These are phyloP conservation scores for Kryptolebias ocellatus DNA, from an alignment of 2,797 vertebrate species.

Conservation along the genomic window DNA sequence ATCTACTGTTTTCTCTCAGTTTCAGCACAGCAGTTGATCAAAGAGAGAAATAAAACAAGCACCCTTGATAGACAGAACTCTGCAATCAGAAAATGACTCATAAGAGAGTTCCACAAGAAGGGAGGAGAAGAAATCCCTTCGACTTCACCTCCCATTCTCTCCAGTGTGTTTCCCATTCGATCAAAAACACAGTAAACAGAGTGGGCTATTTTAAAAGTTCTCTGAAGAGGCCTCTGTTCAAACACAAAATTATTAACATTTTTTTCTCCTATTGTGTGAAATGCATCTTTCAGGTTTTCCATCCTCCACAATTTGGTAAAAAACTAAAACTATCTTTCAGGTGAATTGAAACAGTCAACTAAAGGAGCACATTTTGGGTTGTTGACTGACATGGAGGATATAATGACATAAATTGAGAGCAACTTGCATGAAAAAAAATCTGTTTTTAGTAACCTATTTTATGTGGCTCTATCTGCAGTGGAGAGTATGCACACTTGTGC, in stretches of 20 bases:
- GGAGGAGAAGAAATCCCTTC: constrained; percentile 56
- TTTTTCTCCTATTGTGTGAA: constrained; percentile 18
- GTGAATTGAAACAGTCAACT: constrained; percentile 35
- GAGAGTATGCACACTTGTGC: constrained; percentile 50
- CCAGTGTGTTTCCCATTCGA: constrained; percentile 42
- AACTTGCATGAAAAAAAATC: constrained; percentile 36
- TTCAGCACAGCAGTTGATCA: constrained; percentile 56
- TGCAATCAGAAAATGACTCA: constrained; percentile 62
- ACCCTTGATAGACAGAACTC: constrained; percentile 42
- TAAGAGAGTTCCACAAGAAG: constrained; percentile 39
- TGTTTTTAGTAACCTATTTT: constrained; percentile 69
- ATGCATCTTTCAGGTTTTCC: constrained; percentile 37
- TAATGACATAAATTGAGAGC: constrained; percentile 10
- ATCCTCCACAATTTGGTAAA: constrained; percentile 24
- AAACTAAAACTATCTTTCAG: constrained; percentile 23
- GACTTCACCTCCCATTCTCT: constrained; percentile 45
- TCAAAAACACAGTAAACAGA: constrained; percentile 62
- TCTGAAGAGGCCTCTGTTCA: constrained; percentile 52
- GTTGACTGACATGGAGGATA: constrained; percentile 48
- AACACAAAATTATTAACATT: constrained; percentile 55
- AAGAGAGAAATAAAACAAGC: constrained; percentile 57
- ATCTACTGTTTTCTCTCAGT: constrained; percentile 25
- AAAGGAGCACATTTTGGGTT: constrained; percentile 55
- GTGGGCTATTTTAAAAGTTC: constrained; percentile 59
- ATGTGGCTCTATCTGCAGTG: constrained; percentile 44